Evolutionary conservation across 23 tunicate species (phyloP), one percentile per base, ranked within the genome.

Genomic region (Styela clava): DNA sequence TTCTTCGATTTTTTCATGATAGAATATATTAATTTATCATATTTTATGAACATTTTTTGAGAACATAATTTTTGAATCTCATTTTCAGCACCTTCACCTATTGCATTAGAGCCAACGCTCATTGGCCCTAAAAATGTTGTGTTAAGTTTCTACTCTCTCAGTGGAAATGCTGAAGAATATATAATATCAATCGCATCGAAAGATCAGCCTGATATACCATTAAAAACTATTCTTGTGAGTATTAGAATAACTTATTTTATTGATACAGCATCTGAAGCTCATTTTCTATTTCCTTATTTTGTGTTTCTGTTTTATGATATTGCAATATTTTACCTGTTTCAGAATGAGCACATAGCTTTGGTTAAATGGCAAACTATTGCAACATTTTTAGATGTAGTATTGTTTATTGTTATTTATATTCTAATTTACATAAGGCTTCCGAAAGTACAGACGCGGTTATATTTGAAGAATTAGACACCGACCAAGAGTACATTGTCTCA

Each of bases 151-250:
- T 32, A 26, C 34, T 71, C 77, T 3, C 32, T 71, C 37, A 71
- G 77, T 26, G 77, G 77, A 31, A 71, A 71, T 29, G 35, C 34
- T n/a, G 77, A 29, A 32, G 35, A 71, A 71, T 71, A 71, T 71
- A 16, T 71, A 3, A 27, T 71, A 22, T 28, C 77, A 5, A 71
- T 71, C 37, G 77, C 77, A 33, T 21, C 24, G 35, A 34, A 33
- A 32, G 77, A 71, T 32, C 32, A 29, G 5, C 77, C 77, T 3
- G 35, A 71, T 16, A 16, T 16, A 16, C 56, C 56, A 5, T 7
- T 44, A 44, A 44, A 44, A 12, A 44, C 56, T 5, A 5, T 44
- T 12, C 7, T 12, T 5, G 56, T 44, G 12, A 44, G 56, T 44
- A n/a, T n/a, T n/a, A n/a, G n/a, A n/a, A n/a, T n/a, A n/a, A n/a